Base-by-base conservation (phyloP, 2,888 invertebrate species). In the Hipparchia semele region DNA sequence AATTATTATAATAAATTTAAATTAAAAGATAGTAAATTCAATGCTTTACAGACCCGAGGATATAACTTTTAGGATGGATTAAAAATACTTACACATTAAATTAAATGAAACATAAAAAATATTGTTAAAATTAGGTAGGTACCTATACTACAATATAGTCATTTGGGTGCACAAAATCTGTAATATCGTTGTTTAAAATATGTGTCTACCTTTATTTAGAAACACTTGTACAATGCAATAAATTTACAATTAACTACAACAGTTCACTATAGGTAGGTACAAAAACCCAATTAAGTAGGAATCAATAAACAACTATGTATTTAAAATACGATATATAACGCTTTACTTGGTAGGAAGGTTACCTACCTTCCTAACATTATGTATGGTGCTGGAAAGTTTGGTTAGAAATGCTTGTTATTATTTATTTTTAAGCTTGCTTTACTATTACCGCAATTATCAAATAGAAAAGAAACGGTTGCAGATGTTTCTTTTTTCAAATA, bases 1-100 rank as follows among this genome's bases (percentile, higher is more conserved):
- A 23, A 23, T 9, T 49, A 62, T 68, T 70, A 64, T 6, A 49
- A 67, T 61, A 60, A 73, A 69, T 61, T n/a, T 61, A 60, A 73
- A 69, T 61, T n/a, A 5, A 54, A 54, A 68, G 45, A 61, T 46
- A 61, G 80, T 54, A 72, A 77, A 86, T 58, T 23, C 2, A 89
- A 88, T 87, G 86, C 39, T 56, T 59, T 66, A 66, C 23, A 65
- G 59, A 65, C 56, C 54, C 46, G 68, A 56, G 68, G 61, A 67
- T 67, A 13, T 53, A 49, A 51, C 10, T 54, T 67, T 51, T 39
- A 53, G 10, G 60, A 56, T 60, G 73, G 65, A 65, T 62, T 6
- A 33, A 51, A 23, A 0, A 53, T 12, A 65, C 12, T 12, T 23
- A 51, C n/a, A 9, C 9, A 9, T 33, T 8, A 53, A 23, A 39